A percentile compares a stretch with the other conserved stretches of the same genome.
These are phyloP conservation scores for Poeciliopsis prolifica DNA, from an alignment of 2,113 vertebrate species.

Conservation along the genomic window DNA sequence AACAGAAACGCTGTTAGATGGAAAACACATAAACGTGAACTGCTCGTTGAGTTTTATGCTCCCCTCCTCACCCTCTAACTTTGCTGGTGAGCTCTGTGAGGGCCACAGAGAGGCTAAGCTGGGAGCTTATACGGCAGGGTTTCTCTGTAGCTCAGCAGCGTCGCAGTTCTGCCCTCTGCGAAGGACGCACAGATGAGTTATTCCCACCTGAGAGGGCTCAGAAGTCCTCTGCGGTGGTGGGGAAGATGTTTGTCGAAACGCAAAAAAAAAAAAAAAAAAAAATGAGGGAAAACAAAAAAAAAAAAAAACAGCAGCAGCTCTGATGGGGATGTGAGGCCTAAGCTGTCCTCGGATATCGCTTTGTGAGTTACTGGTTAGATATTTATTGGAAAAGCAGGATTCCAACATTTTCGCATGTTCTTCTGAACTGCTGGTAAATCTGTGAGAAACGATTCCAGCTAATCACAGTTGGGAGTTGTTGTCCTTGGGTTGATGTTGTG, in stretches of 20 bases:
- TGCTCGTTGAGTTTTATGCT: constrained; percentile 29
- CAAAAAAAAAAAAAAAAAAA: neutral
- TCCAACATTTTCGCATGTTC: neutral
- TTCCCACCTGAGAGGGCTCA: constrained; percentile 49
- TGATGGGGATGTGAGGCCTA: constrained; percentile 20
- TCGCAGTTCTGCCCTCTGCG: constrained; percentile 56
- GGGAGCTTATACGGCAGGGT: constrained; percentile 37
- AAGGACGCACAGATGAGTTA: constrained; percentile 54
- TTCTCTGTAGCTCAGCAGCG: constrained; percentile 64
- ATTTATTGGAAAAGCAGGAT: neutral
- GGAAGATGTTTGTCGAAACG: constrained; percentile 27
- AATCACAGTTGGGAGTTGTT: neutral
- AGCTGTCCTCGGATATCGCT: neutral
- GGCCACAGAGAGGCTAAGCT: constrained; percentile 34
- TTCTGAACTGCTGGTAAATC: neutral
- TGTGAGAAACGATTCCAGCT: neutral
- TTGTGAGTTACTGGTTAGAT: neutral
- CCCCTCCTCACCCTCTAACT: too few species aligned
- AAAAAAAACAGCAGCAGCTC: constrained; percentile 23
- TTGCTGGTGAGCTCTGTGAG: constrained; percentile 34
- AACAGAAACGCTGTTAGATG: constrained; percentile 11
- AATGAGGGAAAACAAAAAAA: too few species aligned
- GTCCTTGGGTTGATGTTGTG: too few species aligned
- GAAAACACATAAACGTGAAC: constrained; percentile 20
- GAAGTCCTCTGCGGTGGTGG: constrained; percentile 33